Evolutionary conservation across 92 coral and sea anemone genomes (phyloP).

Genomic region (Porites rus): DNA sequence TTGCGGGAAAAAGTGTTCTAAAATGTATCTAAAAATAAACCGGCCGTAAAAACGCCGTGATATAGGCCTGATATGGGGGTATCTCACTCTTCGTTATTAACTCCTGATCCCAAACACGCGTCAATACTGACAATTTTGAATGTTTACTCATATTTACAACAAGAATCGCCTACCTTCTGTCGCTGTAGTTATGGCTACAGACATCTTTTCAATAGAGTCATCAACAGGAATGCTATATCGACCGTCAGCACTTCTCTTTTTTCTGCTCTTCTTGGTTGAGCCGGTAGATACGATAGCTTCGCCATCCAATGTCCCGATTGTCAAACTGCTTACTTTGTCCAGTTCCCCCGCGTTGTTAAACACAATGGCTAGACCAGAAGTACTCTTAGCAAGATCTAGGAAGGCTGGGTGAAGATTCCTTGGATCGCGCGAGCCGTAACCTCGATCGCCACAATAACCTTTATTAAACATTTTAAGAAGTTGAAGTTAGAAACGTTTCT

Average conservation of each 20-base stretch:
- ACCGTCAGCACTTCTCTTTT: slow-evolving; percentile 58
- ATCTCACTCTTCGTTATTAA: too few species aligned
- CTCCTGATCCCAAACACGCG: too few species aligned
- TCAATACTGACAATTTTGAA: too few species aligned
- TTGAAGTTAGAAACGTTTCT: too few species aligned
- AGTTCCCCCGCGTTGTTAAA: slow-evolving; percentile 62
- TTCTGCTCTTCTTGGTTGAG: slow-evolving; percentile 59
- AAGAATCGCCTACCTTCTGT: neutral
- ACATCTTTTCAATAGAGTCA: slow-evolving; percentile 81
- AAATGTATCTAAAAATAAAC: too few species aligned
- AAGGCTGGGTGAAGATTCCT: slow-evolving; percentile 61
- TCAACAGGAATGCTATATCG: slow-evolving; percentile 68
- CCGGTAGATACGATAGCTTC: slow-evolving; percentile 69
- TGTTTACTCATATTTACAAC: too few species aligned
- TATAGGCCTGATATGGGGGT: too few species aligned
- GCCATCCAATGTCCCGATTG: slow-evolving; percentile 83
- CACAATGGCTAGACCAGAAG: slow-evolving; percentile 75
- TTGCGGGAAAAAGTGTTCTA: too few species aligned
- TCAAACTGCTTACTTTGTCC: slow-evolving; percentile 64
- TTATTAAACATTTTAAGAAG: too few species aligned
- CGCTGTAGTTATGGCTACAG: slow-evolving; percentile 60
- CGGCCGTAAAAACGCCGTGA: too few species aligned
- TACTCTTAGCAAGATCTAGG: slow-evolving; percentile 70
- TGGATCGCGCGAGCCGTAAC: neutral
- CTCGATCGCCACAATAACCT: slow-evolving; percentile 20